Evolutionary conservation across 2,888 invertebrate genomes (phyloP), one percentile per base, ranked within the genome.

Genomic region (Gymnosoma rotundatum): DNA sequence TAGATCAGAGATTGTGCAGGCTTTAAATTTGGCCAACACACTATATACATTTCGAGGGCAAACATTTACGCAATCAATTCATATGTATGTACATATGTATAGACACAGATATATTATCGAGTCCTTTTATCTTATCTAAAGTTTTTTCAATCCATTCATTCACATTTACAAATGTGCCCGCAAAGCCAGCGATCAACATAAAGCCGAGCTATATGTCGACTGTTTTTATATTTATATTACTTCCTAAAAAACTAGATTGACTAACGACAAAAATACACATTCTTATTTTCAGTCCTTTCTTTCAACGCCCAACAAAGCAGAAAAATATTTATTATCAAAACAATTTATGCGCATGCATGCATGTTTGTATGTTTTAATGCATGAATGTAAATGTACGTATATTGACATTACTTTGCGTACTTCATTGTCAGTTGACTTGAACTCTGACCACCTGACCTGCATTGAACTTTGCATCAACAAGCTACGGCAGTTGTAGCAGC

Each of bases 391-490:
- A 5, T 32, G 32, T 32, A 32, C 32, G 32, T 32, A 12, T 20
- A 21, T 18, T 20, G 70, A 82, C 80, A 86, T 83, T 89, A 87
- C 87, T 86, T 87, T 88, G 87, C 86, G 87, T 88, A 88, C 87
- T 87, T 88, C 86, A 88, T 72, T 87, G 88, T 88, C 83, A 83
- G 82, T 89, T 87, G 88, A 89, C 89, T 90, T 92, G 92, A 92
- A 92, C 92, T 92, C 89, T 92, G 91, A 91, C 91, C 91, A 86
- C 88, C 88, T 90, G 91, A 92, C 91, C 92, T 89, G 88, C 88
- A 88, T 87, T 91, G 89, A 90, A 74, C 83, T 83, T 70, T 70
- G 45, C 20, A 69, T 42, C 52, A 60, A 64, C 52, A 72, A 54
- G 69, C 70, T 75, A 50, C 21, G 56, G 64, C 73, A 50, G 60